Conservation (phyloP, 1,140 invertebrate genomes). For the Helicoverpa armigera region DNA sequence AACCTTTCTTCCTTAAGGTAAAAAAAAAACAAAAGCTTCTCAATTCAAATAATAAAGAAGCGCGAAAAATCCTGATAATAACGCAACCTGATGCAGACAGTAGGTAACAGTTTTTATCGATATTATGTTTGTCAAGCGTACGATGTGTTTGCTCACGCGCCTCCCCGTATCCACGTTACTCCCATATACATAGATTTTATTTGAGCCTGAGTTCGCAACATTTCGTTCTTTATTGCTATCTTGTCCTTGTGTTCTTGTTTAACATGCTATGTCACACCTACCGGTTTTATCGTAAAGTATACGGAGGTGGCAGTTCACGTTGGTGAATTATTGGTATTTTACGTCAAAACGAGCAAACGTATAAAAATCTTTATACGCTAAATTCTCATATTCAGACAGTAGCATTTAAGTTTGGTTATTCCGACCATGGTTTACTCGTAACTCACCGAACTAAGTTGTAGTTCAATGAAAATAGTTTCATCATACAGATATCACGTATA, state of each 20-base stretch:
- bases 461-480: not conserved
- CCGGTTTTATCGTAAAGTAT: not conserved
- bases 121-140: conserved; percentile 51
- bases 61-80: no score
- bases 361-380: no score
- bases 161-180: conserved; percentile 6
- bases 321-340: no score
- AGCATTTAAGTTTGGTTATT: no score
- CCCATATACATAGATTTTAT: conserved; percentile 39
- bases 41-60: not conserved
- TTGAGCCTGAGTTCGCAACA: conserved; percentile 15
- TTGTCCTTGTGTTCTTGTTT: conserved; percentile 21
- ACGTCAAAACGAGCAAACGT: no score
- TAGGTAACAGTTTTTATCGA: conserved; percentile 1
- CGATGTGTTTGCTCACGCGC: conserved; percentile 43
- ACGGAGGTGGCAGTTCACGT: not conserved
- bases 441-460: no score
- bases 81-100: no score
- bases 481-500: not conserved
- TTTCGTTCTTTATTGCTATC: conserved; percentile 43
- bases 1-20: not conserved
- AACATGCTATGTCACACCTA: conserved; percentile 2
- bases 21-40: not conserved
- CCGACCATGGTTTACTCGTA: not conserved
- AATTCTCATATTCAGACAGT: no score